Evolutionary conservation across 2,888 invertebrate species (phyloP), one percentile per base, ranked within the genome.

Genomic region (Watsonalla binaria): DNA sequence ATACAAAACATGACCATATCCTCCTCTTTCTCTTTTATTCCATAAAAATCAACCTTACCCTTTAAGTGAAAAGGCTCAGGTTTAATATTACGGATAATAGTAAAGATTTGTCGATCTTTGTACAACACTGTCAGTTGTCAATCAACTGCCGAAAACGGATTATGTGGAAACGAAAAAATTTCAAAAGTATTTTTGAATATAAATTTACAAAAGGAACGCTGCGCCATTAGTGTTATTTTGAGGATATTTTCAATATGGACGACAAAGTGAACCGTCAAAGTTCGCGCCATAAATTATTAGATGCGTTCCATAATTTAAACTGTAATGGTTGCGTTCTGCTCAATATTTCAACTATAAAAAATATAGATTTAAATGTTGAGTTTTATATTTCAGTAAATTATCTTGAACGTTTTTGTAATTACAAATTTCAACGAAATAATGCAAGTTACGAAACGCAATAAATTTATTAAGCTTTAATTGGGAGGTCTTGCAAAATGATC

Each of bases 71-170:
- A 70, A 53, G 60, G 60, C 7, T 9, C n/a, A 53, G 34, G 7
- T 5, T 13, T 47, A 5, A 11, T 7, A 45, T n/a, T 45, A 6
- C 58, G 49, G 14, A 5, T 13, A 48, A 51, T 51, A 45, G 48
- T 51, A 15, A 14, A 15, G 37, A 54, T 61, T 60, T 54, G 11
- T 57, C 65, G 62, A 65, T 54, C 56, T 8, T 62, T 55, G 54
- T 63, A 61, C 60, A 62, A 65, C 70, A 60, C 74, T 65, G 77
- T 76, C 78, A 77, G 61, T 70, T 77, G 80, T 84, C 84, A 80
- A 81, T 84, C 81, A 83, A 65, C 72, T 54, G 67, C 70, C 67
- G 71, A 72, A 72, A 71, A 66, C 68, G 66, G 70, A 70, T 61
- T 54, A 34, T 39, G 66, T 68, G 64, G 63, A 69, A 72, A 70